phyloP scores from a whole-genome alignment of 2,113 vertebrate genomes.

The Monarcha castaneiventris region DNA sequence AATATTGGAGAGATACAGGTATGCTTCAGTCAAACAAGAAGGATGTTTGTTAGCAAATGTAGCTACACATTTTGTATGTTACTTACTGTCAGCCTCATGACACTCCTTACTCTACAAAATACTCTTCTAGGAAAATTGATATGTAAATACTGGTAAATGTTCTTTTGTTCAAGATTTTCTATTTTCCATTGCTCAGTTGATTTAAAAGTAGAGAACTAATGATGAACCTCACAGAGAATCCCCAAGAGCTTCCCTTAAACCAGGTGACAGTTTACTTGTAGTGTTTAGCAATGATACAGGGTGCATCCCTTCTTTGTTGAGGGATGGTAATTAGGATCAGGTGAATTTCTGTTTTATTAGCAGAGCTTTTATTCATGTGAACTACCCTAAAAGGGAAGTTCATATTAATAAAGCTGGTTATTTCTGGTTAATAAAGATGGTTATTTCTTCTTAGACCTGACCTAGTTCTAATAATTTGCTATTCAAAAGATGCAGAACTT shows the following conservation, averaged over 20 bases:
- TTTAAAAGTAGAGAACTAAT: not conserved
- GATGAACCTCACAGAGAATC: not conserved
- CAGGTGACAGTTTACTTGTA: not conserved
- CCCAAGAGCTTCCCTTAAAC: not conserved
- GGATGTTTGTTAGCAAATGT: not conserved
- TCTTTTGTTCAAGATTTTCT: not conserved
- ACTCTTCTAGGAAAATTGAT: not conserved
- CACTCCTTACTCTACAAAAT: not conserved
- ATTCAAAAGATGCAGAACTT: constrained; percentile 35
- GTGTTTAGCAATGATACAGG: not conserved
- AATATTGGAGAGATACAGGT: not conserved
- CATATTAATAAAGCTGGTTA: not conserved
- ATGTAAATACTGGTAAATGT: not conserved
- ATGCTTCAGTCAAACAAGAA: not conserved
- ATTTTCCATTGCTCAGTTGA: not conserved
- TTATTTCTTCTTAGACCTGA: constrained; percentile 42
- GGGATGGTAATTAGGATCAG: not conserved
- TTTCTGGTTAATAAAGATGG: constrained; percentile 28
- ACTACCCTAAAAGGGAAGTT: not conserved
- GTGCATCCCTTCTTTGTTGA: not conserved
- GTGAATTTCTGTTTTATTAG: not conserved
- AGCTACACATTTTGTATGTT: not conserved
- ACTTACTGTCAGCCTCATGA: not conserved
- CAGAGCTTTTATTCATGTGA: not conserved
- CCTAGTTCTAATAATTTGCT: constrained; percentile 57